These are phyloP conservation scores for Heliconius hewitsoni DNA, from an alignment of 1,140 invertebrate species.

Conservation along the genomic window DNA sequence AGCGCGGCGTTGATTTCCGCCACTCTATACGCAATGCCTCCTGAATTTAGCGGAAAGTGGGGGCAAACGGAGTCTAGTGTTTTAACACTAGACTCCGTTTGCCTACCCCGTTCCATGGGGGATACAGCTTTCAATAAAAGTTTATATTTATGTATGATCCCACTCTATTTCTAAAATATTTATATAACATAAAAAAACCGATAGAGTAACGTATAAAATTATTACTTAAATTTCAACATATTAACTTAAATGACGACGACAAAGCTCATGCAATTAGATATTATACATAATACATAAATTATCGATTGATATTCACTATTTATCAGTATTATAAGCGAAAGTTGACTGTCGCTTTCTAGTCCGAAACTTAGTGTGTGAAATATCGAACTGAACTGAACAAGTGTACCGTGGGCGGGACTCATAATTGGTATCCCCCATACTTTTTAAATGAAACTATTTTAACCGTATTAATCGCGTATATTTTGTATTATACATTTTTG, in stretches of 20 bases:
- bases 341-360: conserved; percentile 54
- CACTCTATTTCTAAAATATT: neutral
- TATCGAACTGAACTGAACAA: conserved; percentile 30
- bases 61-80: too few species aligned
- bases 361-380: conserved; percentile 44
- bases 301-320: neutral
- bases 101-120: too few species aligned
- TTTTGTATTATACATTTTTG: too few species aligned
- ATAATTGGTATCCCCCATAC: neutral
- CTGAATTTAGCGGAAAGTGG: too few species aligned
- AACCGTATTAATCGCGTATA: too few species aligned
- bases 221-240: neutral
- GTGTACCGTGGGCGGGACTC: neutral
- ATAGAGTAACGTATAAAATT: neutral
- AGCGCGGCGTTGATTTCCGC: too few species aligned
- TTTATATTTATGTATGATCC: too few species aligned
- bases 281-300: neutral
- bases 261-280: neutral
- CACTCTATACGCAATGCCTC: too few species aligned
- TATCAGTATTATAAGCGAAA: conserved; percentile 45
- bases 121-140: too few species aligned
- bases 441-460: too few species aligned
- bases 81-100: too few species aligned
- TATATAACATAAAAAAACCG: neutral
- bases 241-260: neutral